Evolutionary conservation across 2,797 vertebrate species (phyloP), one percentile per base, ranked within the genome.

Genomic region (Coracias cyanogaster): DNA sequence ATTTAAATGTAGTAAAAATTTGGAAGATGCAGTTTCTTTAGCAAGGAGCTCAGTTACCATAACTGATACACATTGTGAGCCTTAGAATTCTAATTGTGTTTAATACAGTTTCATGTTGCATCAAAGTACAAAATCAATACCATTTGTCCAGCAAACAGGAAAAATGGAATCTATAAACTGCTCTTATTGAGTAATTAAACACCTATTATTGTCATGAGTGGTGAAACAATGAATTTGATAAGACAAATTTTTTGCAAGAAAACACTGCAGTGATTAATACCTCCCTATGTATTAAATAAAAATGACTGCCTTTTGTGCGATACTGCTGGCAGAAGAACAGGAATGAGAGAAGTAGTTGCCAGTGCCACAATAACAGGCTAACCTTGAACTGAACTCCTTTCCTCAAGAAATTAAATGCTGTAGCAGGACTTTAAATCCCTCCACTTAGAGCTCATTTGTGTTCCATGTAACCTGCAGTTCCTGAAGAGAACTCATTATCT

Each of bases 111-210:
- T 99, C 98, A 97, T 98, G 98, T 99, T 99, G 98, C 99, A 98
- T 98, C 98, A 98, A 98, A 97, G 98, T 98, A 98, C 98, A 98
- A 97, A 99, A 99, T 99, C 99, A 99, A 99, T 99, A 99, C 98
- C 98, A 98, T 99, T 99, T 99, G 99, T 99, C 98, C 98, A 98
- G 98, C 98, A 98, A 98, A 98, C 98, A 98, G 98, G 98, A 99
- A 99, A 99, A 99, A 99, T 97, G 98, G 98, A 99, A 99, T 99
- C 99, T 98, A 99, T 99, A 99, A 99, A 99, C 98, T 97, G 97
- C 98, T 99, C 99, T 99, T 99, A 99, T 99, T 99, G 99, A 99
- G 99, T 99, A 99, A 99, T 99, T 99, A 99, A 99, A 99, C 99
- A 99, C 99, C 99, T 99, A 99, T 99, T 99, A 99, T 99, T 99